Percentiles rank a stretch among this genome's conserved stretches.
Conservation (phyloP, 2,113 vertebrate species). For the Oreochromis tanganicae region DNA sequence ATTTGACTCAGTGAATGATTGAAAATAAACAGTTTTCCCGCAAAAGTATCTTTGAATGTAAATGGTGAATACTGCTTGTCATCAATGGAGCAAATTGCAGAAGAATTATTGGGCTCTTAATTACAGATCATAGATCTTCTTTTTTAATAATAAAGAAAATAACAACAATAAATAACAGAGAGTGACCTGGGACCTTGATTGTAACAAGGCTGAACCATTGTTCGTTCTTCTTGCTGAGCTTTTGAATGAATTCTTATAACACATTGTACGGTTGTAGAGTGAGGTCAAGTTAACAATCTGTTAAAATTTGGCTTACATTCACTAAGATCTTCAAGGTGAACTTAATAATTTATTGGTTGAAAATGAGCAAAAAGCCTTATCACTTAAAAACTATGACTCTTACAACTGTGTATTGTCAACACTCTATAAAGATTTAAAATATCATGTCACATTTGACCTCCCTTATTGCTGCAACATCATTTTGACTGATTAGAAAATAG, state of each 20-base stretch:
- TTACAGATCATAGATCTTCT: neutral
- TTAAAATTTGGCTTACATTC: neutral
- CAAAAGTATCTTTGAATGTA: neutral
- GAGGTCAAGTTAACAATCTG: neutral
- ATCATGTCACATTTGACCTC: neutral
- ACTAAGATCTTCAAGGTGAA: neutral
- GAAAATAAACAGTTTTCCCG: neutral
- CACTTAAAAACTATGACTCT: neutral
- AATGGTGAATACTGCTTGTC: neutral
- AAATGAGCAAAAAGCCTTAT: neutral
- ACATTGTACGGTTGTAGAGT: rapidly evolving
- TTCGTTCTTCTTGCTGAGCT: neutral
- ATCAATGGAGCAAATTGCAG: neutral
- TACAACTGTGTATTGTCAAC: neutral
- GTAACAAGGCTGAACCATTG: neutral
- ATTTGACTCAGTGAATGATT: neutral
- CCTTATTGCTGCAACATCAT: neutral
- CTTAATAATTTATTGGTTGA: neutral
- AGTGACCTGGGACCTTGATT: neutral
- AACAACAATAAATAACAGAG: neutral
- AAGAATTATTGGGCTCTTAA: neutral
- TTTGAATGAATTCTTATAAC: neutral
- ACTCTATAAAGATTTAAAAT: neutral
- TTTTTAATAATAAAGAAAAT: neutral
- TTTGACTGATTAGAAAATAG: neutral